Base-by-base conservation (phyloP, 2,113 vertebrate genomes). In the Thryonomys swinderianus region DNA sequence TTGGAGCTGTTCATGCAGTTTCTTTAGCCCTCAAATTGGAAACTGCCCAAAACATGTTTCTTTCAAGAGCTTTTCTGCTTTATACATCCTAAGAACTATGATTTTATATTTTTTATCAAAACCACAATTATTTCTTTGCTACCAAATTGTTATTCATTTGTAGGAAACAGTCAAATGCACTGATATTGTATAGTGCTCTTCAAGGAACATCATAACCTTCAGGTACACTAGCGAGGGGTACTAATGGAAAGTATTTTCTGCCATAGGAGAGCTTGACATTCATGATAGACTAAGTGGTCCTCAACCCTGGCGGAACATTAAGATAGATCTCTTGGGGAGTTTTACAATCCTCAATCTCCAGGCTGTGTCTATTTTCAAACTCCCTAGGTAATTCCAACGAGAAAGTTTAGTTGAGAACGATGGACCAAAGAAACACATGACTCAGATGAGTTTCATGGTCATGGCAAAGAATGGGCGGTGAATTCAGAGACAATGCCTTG, bases 211-310 rank as follows among this genome's bases (percentile, higher is more conserved):
- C 34, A 5, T 74, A 89, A 62, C n/a, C 86, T 94, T 71, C 37
- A 91, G 69, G 48, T 81, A 66, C 62, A 79, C 40, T 59, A 90
- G 57, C 13, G 61, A 91, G 12, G 59, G 34, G 30, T 84, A 53
- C 14, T 95, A 84, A 95, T 95, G 69, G 76, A 94, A 96, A 91
- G 76, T 51, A 80, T 67, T 96, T 13, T 91, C 71, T 91, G 51
- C 96, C 69, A 42, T 42, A 73, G 90, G 80, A 53, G 34, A 95
- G 25, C 34, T 92, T 82, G 74, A 86, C 42, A 67, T 88, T 96
- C n/a, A 67, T 84, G 37, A 86, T 51, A 78, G 34, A 55, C 16
- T 59, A 62, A 93, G 67, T 66, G 11, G 18, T 64, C 97, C 37
- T 69, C 76, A 87, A 71, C 25, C 14, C 37, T 71, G 40, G 64